Evolutionary conservation across 2,888 invertebrate genomes (phyloP).

Genomic region (Branchellion lobata): DNA sequence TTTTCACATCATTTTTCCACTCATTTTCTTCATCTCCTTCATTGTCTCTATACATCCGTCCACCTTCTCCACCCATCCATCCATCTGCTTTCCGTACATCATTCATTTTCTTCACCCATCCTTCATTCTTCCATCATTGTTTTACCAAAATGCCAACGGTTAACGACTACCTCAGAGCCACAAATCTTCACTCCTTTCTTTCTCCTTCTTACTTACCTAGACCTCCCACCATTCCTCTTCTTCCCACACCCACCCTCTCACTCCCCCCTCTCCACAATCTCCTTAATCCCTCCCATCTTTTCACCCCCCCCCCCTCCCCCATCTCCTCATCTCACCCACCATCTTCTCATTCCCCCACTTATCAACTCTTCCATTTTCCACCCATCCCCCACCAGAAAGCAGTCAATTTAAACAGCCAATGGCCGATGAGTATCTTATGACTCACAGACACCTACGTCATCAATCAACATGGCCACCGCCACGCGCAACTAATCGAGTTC

Average conservation of each 20-base stretch:
- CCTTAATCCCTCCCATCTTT: background rate
- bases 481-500: constrained; percentile 39
- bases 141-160: too few relatives aligned
- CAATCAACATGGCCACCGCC: constrained; percentile 41
- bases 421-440: constrained; percentile 34
- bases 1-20: too few relatives aligned
- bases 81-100: too few relatives aligned
- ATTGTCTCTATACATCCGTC: too few relatives aligned
- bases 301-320: constrained; percentile 2
- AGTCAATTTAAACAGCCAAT: constrained; percentile 34
- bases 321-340: background rate
- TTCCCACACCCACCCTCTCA: background rate
- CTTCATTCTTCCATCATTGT: too few relatives aligned
- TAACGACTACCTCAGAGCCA: too few relatives aligned
- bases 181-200: too few relatives aligned
- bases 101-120: too few relatives aligned
- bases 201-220: too few relatives aligned
- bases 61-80: too few relatives aligned
- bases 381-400: background rate
- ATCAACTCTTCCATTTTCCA: background rate
- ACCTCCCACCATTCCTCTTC: background rate
- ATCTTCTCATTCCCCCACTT: too few relatives aligned
- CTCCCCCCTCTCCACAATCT: background rate
- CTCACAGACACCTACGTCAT: constrained; percentile 34
- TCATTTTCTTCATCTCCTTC: too few relatives aligned